Base-by-base conservation (phyloP, 2,113 vertebrate species). In the Trinectes maculatus region DNA sequence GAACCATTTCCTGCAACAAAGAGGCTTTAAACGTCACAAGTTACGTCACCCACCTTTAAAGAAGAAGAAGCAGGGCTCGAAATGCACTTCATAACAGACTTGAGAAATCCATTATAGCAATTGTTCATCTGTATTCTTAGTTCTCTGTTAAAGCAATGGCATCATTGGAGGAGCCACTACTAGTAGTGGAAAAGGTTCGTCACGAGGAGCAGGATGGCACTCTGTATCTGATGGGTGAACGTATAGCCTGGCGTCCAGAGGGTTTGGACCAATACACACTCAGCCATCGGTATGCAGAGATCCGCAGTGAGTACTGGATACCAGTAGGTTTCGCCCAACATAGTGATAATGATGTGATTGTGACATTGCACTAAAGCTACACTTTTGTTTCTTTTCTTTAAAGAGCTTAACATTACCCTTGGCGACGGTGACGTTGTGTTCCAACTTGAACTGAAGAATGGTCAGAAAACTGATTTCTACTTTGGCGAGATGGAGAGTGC, bases 351-450 rank as follows among this genome's bases (percentile, higher is more conserved):
- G n/a, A 9, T n/a, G 10, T 51, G 21, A 6, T 15, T 19, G 3
- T 5, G 9, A 8, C 5, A 18, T 19, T 21, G 39, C 15, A 24
- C 13, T 65, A 1, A 26, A 46, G 25, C 16, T 15, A 3, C 5
- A 2, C 0, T 40, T 24, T 52, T 16, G 24, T 31, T 37, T 24
- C 16, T 75, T 19, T 4, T 46, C 49, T 69, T 22, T 43, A 34
- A 88, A 99, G 98, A 96, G 92, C 98, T 99, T 92, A 99, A 99
- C 91, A 99, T 99, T 85, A 99, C 96, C 89, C 98, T n/a, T n/a
- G n/a, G n/a, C n/a, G n/a, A n/a, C n/a, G n/a, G n/a, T n/a, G n/a
- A n/a, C n/a, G n/a, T n/a, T n/a, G n/a, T n/a, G n/a, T n/a, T n/a
- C n/a, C n/a, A n/a, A n/a, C n/a, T n/a, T n/a, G n/a, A n/a, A n/a